Evolutionary conservation across 2,113 vertebrate species (phyloP).

Genomic region (Nematolebias whitei): DNA sequence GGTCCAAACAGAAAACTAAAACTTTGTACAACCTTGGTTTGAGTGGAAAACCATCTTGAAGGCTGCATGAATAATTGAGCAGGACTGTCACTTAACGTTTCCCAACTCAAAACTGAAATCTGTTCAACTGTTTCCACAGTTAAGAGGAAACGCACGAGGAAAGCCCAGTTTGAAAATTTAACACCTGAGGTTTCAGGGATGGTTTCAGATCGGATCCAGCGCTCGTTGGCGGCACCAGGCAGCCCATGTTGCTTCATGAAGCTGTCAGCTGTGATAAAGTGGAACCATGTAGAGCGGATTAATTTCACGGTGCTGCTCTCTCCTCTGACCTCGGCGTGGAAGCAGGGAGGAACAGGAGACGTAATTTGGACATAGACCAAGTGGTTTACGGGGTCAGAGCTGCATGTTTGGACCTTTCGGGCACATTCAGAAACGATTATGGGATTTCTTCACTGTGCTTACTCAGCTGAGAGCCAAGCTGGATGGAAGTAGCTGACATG

Average conservation of each 20-base stretch:
- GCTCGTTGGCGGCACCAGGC: conserved; percentile 33
- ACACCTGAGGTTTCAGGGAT: conserved; percentile 37
- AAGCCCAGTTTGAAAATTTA: conserved; percentile 22
- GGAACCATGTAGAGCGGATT: conserved; percentile 52
- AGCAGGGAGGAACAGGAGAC: conserved; percentile 60
- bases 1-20: conserved; percentile 13
- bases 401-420: conserved; percentile 60
- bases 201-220: conserved; percentile 45
- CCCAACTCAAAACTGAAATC: conserved; percentile 14
- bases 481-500: conserved; percentile 43
- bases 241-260: conserved; percentile 24
- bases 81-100: conserved; percentile 44
- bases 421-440: conserved; percentile 67
- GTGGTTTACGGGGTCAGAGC: conserved; percentile 46
- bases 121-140: conserved; percentile 3
- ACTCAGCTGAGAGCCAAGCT: conserved; percentile 52
- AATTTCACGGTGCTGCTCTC: conserved; percentile 60
- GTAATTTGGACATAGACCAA: conserved; percentile 54
- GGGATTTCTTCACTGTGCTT: conserved; percentile 62
- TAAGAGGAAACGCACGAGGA: conserved; percentile 11
- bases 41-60: neutral
- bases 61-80: conserved; percentile 44
- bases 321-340: conserved; percentile 54
- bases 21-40: neutral
- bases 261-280: conserved; percentile 69